A percentile compares a stretch with the other conserved stretches of the same genome.
These are phyloP conservation scores for Eonycteris spelaea DNA, from an alignment of 2,113 vertebrate species.

Conservation along the genomic window DNA sequence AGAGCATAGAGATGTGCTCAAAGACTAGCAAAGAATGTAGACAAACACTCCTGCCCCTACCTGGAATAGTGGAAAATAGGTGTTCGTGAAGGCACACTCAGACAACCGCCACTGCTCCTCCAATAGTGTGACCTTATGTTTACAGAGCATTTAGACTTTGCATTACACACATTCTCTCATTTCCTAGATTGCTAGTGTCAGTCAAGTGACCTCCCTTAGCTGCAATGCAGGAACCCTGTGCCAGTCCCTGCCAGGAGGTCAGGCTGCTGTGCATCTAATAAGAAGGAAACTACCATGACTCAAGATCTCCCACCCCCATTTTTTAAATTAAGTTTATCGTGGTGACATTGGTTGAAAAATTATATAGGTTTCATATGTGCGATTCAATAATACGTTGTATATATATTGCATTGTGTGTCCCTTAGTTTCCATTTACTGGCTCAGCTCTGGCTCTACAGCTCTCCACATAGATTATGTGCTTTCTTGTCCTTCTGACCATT, in stretches of 20 bases:
- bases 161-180: neutral
- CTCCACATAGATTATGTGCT: too few relatives aligned
- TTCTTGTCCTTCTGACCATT: neutral
- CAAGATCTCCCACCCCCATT: too few relatives aligned
- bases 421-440: neutral
- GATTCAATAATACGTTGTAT: too few relatives aligned
- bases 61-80: neutral
- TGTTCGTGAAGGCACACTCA: neutral
- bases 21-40: neutral
- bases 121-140: accelerated
- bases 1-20: neutral
- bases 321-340: neutral
- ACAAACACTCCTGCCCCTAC: neutral
- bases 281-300: accelerated
- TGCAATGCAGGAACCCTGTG: accelerated
- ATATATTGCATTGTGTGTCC: too few relatives aligned
- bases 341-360: too few relatives aligned
- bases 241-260: neutral
- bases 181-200: neutral
- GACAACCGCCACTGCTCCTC: neutral
- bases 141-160: neutral
- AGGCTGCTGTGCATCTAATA: neutral
- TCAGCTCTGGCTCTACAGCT: neutral
- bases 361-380: too few relatives aligned
- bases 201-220: neutral